Evolutionary conservation across 2,113 vertebrate genomes (phyloP).

Genomic region (Oryzias javanicus): DNA sequence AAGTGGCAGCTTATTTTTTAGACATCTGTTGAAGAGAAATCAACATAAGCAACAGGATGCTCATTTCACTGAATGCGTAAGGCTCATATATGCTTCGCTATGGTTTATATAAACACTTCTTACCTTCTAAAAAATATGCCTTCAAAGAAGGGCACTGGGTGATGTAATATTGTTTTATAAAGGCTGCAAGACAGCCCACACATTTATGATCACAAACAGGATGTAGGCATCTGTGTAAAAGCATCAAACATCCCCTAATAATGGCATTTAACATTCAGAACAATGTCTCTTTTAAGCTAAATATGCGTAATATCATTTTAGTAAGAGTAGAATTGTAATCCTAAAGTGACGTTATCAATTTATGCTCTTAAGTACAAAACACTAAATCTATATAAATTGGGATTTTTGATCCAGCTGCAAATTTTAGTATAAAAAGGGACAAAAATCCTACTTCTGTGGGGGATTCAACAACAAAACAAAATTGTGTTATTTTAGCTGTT

Average conservation of each 20-base stretch:
- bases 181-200: slow-evolving; percentile 25
- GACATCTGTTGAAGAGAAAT: slow-evolving; percentile 40
- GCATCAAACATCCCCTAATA: slow-evolving; percentile 40
- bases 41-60: slow-evolving; percentile 36
- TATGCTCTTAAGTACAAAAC: slow-evolving; percentile 20
- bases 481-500: slow-evolving; percentile 28
- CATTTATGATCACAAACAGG: slow-evolving; percentile 22
- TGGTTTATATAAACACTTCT: slow-evolving; percentile 23
- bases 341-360: slow-evolving; percentile 19
- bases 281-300: slow-evolving; percentile 15
- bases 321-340: slow-evolving; percentile 3
- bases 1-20: slow-evolving; percentile 27
- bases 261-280: slow-evolving; percentile 36
- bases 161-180: slow-evolving; percentile 20
- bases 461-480: slow-evolving; percentile 9
- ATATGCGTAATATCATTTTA: slow-evolving; percentile 12
- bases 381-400: not conserved
- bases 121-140: slow-evolving; percentile 20
- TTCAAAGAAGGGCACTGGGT: slow-evolving; percentile 25
- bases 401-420: slow-evolving; percentile 1
- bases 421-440: slow-evolving; percentile 3
- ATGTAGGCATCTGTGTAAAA: slow-evolving; percentile 39
- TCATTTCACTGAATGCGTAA: slow-evolving; percentile 46
- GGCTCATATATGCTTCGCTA: slow-evolving; percentile 49
- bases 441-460: too few relatives aligned